A percentile compares a stretch with the other conserved stretches of the same genome.
phyloP scores from a whole-genome alignment of 2,888 invertebrate genomes.

The Brachycybe producta region DNA sequence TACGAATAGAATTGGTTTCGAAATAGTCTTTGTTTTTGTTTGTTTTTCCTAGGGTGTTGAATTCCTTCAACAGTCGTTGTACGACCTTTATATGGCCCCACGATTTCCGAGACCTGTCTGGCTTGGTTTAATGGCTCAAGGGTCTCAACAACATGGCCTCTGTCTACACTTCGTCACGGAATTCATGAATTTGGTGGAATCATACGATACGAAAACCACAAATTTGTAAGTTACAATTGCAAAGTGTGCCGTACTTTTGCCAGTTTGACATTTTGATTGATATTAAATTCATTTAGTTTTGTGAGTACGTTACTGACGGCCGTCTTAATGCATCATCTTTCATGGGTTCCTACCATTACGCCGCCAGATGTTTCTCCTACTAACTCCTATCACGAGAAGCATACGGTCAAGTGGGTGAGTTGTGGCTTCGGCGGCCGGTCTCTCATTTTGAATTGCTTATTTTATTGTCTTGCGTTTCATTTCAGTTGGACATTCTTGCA shows the following conservation, averaged over 20 bases:
- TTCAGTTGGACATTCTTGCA: constrained; percentile 39
- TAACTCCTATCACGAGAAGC: constrained; percentile 33
- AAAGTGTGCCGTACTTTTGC: background rate
- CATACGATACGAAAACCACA: constrained; percentile 66
- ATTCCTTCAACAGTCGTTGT: constrained; percentile 42
- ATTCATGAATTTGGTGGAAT: constrained; percentile 31
- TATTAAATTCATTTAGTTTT: constrained; percentile 61
- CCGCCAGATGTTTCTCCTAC: constrained; percentile 35
- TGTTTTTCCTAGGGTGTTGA: constrained; percentile 29
- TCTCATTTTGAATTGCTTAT: background rate
- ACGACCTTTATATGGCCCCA: constrained; percentile 53
- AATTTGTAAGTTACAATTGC: constrained; percentile 59
- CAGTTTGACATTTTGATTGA: background rate
- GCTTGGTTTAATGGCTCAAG: constrained; percentile 47
- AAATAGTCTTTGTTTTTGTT: background rate
- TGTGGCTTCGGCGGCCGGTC: no score
- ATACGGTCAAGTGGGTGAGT: constrained; percentile 35
- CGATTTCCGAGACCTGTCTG: constrained; percentile 52
- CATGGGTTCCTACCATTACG: constrained; percentile 72
- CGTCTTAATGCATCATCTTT: constrained; percentile 75
- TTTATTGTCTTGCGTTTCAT: constrained; percentile 16
- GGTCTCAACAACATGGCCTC: constrained; percentile 29
- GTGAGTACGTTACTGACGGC: constrained; percentile 77
- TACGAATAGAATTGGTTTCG: background rate
- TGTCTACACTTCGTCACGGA: constrained; percentile 34